Conservation (phyloP, 2,797 vertebrate genomes). For the Carduelis carduelis region DNA sequence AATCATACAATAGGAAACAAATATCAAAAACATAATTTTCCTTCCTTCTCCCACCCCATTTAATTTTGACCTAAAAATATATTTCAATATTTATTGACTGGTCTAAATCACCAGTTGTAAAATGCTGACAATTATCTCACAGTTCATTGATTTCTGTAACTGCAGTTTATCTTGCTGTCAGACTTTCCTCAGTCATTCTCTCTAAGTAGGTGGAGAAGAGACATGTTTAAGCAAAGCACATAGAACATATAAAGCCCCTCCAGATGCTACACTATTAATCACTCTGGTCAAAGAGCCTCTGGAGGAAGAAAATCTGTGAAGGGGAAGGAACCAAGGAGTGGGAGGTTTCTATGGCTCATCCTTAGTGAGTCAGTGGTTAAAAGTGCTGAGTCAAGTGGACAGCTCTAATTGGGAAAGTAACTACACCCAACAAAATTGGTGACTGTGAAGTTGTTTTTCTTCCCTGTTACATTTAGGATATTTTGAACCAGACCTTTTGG, state of each 20-base stretch:
- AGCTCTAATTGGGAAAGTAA: neutral
- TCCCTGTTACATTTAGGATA: neutral
- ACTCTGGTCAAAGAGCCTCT: neutral
- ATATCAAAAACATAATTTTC: neutral
- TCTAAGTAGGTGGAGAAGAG: neutral
- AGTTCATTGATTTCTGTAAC: neutral
- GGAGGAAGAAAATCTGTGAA: neutral
- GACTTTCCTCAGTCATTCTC: neutral
- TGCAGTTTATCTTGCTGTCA: neutral
- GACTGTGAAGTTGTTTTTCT: neutral
- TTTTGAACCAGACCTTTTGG: neutral
- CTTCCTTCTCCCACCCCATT: neutral
- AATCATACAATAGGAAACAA: neutral
- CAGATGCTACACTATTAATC: neutral
- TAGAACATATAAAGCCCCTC: neutral
- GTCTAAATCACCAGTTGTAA: neutral
- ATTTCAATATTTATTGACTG: neutral
- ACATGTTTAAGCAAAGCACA: neutral
- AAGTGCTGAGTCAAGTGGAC: neutral
- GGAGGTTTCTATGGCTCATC: rapidly evolving
- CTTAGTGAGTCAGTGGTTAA: neutral
- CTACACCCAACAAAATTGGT: neutral
- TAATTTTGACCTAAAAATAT: neutral
- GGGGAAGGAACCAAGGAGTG: neutral
- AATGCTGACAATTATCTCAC: neutral